These are phyloP conservation scores for Tipula lateralis DNA, from an alignment of 2,888 invertebrate species.

Conservation along the genomic window DNA sequence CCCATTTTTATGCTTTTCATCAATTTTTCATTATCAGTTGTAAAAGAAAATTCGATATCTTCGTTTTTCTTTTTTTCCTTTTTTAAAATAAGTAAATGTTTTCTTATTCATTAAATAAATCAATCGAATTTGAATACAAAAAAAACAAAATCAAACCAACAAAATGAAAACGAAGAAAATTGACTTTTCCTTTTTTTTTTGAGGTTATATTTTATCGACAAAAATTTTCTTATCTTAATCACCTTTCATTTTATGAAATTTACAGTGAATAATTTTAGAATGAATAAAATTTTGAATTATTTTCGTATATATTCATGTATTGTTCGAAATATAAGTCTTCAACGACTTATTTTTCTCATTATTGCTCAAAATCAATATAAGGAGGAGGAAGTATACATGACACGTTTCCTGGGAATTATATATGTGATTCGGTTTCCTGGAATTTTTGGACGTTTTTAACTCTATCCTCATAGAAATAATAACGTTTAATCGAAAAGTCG, in stretches of 20 bases:
- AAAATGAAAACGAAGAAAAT: not conserved
- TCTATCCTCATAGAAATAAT: no score
- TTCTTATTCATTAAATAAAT: conserved; percentile 26
- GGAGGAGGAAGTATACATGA: no score
- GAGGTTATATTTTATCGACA: not conserved
- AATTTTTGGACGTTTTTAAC: no score
- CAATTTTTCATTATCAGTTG: conserved; percentile 27
- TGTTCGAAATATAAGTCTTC: no score
- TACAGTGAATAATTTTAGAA: not conserved
- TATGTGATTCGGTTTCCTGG: no score
- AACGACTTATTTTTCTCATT: no score
- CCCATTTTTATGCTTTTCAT: not conserved
- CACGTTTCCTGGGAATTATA: no score
- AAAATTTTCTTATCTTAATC: not conserved
- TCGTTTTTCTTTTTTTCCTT: not conserved
- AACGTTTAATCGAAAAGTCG: no score
- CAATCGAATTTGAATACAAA: not conserved
- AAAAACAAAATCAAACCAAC: not conserved
- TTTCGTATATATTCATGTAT: no score
- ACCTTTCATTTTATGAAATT: not conserved
- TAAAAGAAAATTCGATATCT: not conserved
- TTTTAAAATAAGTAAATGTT: not conserved
- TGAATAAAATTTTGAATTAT: not conserved
- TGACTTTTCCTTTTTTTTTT: conserved; percentile 12
- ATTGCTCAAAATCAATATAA: no score